These are phyloP conservation scores for Actinostola sp. DNA, from an alignment of 92 coral and sea anemone genomes.

Conservation along the genomic window DNA sequence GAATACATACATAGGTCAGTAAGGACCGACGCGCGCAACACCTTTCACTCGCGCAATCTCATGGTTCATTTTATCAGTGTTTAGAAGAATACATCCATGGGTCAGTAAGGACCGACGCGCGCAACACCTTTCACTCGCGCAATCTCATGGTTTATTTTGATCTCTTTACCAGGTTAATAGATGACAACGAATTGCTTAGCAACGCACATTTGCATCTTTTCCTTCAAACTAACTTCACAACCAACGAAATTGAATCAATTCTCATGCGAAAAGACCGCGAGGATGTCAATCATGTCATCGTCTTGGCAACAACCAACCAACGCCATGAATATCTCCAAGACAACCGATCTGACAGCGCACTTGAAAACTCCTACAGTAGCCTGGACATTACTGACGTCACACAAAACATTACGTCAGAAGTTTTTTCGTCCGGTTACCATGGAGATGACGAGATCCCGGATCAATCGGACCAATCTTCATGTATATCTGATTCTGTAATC, in stretches of 20 bases:
- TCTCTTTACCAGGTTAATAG: constrained; percentile 4
- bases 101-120: constrained; percentile 46
- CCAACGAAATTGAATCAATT: constrained; percentile 27
- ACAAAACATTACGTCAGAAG: neutral
- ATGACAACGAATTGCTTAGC: constrained; percentile 16
- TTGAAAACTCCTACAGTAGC: constrained; percentile 36
- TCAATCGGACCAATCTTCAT: constrained; percentile 6
- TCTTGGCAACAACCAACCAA: constrained; percentile 32
- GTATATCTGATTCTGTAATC: neutral
- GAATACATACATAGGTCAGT: too few species aligned
- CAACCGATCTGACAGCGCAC: constrained; percentile 11
- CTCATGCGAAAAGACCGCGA: constrained; percentile 27
- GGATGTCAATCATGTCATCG: constrained; percentile 31
- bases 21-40: too few species aligned
- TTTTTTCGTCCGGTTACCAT: constrained; percentile 28
- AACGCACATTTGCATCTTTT: constrained; percentile 30
- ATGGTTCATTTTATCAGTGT: too few species aligned
- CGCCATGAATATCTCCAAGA: constrained; percentile 11
- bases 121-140: too few species aligned
- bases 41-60: too few species aligned
- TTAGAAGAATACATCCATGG: constrained; percentile 48
- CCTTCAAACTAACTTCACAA: constrained; percentile 32
- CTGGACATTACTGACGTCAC: constrained; percentile 42
- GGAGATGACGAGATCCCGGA: constrained; percentile 39
- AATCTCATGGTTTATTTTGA: neutral